phyloP scores from a whole-genome alignment of 2,888 invertebrate genomes.

The Koerneria pararmatus region DNA sequence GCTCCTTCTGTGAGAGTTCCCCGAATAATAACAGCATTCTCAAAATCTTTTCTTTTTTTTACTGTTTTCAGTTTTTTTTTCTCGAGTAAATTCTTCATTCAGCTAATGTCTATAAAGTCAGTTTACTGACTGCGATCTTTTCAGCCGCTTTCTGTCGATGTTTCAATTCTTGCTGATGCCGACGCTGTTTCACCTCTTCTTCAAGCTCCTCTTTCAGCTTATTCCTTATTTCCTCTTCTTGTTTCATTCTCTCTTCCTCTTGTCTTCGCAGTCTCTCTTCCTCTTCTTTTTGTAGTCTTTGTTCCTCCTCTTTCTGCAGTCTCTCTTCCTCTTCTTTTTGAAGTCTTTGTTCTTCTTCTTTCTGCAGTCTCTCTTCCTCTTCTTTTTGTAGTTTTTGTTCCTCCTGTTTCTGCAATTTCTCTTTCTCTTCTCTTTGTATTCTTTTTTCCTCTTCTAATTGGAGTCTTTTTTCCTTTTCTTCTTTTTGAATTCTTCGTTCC shows the following conservation, averaged over 20 bases:
- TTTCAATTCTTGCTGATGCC: too few relatives aligned
- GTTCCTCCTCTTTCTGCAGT: neutral
- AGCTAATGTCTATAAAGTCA: too few relatives aligned
- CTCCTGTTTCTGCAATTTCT: neutral
- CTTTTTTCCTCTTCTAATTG: slow-evolving; percentile 6
- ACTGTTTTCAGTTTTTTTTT: too few relatives aligned
- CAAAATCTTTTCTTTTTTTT: too few relatives aligned
- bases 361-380: slow-evolving; percentile 15
- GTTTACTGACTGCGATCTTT: too few relatives aligned
- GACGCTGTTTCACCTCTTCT: neutral
- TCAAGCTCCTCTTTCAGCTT: neutral
- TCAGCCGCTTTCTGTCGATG: too few relatives aligned
- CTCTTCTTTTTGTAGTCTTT: neutral
- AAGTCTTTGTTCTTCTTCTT: neutral
- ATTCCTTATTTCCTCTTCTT: neutral
- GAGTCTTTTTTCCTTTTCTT: slow-evolving; percentile 14
- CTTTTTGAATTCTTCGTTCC: neutral
- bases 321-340: neutral
- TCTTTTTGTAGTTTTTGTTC: neutral
- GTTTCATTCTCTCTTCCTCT: neutral
- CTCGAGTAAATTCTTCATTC: too few relatives aligned
- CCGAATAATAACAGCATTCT: too few relatives aligned
- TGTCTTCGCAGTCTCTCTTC: neutral
- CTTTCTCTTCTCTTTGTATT: neutral
- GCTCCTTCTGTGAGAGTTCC: too few relatives aligned